These are phyloP conservation scores for Coreius guichenoti DNA, from an alignment of 2,797 vertebrate genomes.

Conservation along the genomic window DNA sequence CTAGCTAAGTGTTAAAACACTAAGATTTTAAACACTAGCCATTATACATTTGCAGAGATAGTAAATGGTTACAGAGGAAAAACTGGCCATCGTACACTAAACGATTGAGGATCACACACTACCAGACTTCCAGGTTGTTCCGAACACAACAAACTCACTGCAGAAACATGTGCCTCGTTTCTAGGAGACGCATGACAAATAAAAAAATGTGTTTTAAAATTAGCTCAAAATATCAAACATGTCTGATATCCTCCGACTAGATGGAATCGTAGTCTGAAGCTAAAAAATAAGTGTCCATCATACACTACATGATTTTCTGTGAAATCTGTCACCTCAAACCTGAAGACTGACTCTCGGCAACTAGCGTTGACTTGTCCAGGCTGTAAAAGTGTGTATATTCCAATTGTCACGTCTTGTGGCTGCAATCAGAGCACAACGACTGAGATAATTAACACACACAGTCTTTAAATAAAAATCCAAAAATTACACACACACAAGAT, in stretches of 20 bases:
- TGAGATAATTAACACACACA: too few relatives aligned
- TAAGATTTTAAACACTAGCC: too few relatives aligned
- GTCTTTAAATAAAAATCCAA: too few relatives aligned
- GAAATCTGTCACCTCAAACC: neutral
- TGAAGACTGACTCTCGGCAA: too few relatives aligned
- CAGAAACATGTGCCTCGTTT: neutral
- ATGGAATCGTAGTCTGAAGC: neutral
- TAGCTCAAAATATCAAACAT: neutral
- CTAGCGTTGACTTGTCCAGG: too few relatives aligned
- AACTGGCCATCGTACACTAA: neutral
- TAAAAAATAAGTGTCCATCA: neutral
- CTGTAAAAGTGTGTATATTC: too few relatives aligned
- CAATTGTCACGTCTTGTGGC: too few relatives aligned
- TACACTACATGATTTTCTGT: neutral
- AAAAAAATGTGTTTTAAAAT: neutral
- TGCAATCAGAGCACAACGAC: too few relatives aligned
- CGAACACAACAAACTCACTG: neutral
- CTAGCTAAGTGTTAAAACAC: too few relatives aligned
- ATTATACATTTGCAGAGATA: neutral
- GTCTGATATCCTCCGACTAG: too few relatives aligned
- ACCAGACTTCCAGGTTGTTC: neutral
- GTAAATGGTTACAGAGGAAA: neutral
- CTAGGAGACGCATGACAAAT: neutral
- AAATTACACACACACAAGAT: too few relatives aligned
- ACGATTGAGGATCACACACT: neutral